Conservation (phyloP, 2,888 invertebrate species). For the Latheticus oryzae region DNA sequence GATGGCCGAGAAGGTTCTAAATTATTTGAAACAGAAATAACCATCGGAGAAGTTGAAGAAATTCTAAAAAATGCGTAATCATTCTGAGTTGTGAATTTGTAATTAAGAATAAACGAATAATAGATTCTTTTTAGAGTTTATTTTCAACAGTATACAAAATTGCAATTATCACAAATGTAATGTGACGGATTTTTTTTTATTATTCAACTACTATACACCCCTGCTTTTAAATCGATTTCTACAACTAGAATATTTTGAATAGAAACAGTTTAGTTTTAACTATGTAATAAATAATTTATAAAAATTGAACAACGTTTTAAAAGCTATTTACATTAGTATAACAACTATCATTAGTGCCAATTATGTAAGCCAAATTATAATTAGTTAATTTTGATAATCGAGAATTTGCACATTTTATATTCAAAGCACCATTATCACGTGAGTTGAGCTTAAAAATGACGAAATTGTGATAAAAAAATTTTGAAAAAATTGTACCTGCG, state of each 20-base stretch:
- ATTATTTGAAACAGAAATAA: slow-evolving; percentile 56
- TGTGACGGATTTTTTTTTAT: slow-evolving; percentile 60
- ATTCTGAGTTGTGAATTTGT: too few species aligned
- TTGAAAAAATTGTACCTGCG: slow-evolving; percentile 16
- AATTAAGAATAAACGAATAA: slow-evolving; percentile 2
- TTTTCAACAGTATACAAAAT: slow-evolving; percentile 63
- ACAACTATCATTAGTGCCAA: slow-evolving; percentile 49
- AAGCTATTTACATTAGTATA: slow-evolving; percentile 46
- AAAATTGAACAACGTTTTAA: slow-evolving; percentile 53
- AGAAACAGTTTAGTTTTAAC: slow-evolving; percentile 42
- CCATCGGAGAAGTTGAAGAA: slow-evolving; percentile 48
- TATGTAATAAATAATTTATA: slow-evolving; percentile 47
- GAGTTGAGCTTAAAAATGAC: slow-evolving; percentile 50
- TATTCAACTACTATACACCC: slow-evolving; percentile 41
- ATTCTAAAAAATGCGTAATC: slow-evolving; percentile 3
- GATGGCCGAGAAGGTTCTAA: slow-evolving; percentile 47
- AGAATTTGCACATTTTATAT: slow-evolving; percentile 43
- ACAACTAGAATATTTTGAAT: slow-evolving; percentile 39
- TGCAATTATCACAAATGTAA: slow-evolving; percentile 59
- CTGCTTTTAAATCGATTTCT: slow-evolving; percentile 29
- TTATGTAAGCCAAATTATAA: slow-evolving; percentile 49
- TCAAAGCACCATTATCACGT: slow-evolving; percentile 56
- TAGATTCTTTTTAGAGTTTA: slow-evolving; percentile 49
- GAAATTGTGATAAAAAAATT: slow-evolving; percentile 37
- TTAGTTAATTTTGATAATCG: slow-evolving; percentile 43